Evolutionary conservation across 2,888 invertebrate genomes (phyloP).

Genomic region (Neoascia interrupta): DNA sequence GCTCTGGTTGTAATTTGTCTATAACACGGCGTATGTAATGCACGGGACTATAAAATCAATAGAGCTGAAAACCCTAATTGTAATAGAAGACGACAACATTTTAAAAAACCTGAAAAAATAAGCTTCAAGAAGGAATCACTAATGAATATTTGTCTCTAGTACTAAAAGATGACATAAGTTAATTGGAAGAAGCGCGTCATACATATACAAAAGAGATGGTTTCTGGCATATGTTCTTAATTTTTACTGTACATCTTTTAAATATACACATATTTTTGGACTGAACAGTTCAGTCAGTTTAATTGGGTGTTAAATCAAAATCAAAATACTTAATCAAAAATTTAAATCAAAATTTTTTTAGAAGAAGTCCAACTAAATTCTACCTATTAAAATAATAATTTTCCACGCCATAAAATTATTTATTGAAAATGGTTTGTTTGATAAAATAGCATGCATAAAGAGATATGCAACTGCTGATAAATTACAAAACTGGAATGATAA

Average conservation of each 20-base stretch:
- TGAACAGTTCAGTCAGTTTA: slow-evolving; percentile 15
- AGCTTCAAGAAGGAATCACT: slow-evolving; percentile 8
- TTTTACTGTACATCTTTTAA: slow-evolving; percentile 5
- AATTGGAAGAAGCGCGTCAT: slow-evolving; percentile 6
- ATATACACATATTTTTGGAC: slow-evolving; percentile 10
- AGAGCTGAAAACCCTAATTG: slow-evolving; percentile 27
- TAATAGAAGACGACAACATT: slow-evolving; percentile 22
- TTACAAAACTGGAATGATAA: not conserved
- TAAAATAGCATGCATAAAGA: not conserved
- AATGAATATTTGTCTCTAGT: slow-evolving; percentile 2
- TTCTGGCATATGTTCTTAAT: not conserved
- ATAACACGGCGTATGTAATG: slow-evolving; percentile 16
- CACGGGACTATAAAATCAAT: slow-evolving; percentile 11
- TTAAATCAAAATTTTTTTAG: not conserved
- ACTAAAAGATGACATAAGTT: slow-evolving; percentile 9
- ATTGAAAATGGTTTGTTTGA: not conserved
- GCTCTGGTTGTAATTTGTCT: slow-evolving; percentile 10
- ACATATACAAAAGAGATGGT: slow-evolving; percentile 9
- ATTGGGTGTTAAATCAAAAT: not conserved
- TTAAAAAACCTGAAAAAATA: slow-evolving; percentile 18
- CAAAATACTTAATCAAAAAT: too few relatives aligned
- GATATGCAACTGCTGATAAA: not conserved
- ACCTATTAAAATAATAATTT: not conserved
- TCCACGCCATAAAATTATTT: not conserved
- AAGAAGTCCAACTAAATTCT: not conserved